Conservation (phyloP, 64 coral and sea anemone species). For the Porites australiensis region DNA sequence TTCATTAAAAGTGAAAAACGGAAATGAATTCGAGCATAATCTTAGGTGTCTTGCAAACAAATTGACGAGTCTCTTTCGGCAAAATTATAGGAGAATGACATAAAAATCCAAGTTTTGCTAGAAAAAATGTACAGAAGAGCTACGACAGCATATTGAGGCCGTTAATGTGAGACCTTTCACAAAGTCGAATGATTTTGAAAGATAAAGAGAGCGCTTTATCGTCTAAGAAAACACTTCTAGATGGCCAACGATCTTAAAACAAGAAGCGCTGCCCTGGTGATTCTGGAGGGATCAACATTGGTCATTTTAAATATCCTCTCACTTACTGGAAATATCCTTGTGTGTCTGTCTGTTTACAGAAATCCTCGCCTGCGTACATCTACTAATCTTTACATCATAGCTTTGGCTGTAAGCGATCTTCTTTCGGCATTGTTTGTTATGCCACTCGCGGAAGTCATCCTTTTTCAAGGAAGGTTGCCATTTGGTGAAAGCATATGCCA, state of each 20-base stretch:
- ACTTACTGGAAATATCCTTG: conserved; percentile 3
- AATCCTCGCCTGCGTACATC: conserved; percentile 20
- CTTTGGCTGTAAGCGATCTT: conserved; percentile 24
- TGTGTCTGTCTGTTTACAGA: conserved; percentile 15
- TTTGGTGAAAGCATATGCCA: conserved; percentile 28
- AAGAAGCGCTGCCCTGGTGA: not conserved
- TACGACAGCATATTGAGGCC: too few species aligned
- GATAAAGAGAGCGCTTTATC: too few species aligned
- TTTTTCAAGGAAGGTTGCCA: conserved; percentile 17
- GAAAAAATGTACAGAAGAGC: too few species aligned
- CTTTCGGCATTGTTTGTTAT: conserved; percentile 23
- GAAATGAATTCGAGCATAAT: not conserved
- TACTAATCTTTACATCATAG: conserved; percentile 26
- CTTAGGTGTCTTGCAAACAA: not conserved
- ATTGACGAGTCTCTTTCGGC: not conserved
- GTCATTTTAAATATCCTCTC: conserved; percentile 12
- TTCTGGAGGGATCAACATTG: conserved; percentile 9
- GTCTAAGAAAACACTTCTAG: not conserved
- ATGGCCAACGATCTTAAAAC: conserved; percentile 25
- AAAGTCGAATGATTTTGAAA: too few species aligned
- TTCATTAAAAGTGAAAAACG: not conserved
- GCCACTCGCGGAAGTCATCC: not conserved
- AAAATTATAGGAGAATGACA: not conserved
- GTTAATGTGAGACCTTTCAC: too few species aligned
- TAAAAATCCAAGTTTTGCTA: too few species aligned